These are phyloP conservation scores for Plemyria rubiginata DNA, from an alignment of 2,888 invertebrate species.

Conservation along the genomic window DNA sequence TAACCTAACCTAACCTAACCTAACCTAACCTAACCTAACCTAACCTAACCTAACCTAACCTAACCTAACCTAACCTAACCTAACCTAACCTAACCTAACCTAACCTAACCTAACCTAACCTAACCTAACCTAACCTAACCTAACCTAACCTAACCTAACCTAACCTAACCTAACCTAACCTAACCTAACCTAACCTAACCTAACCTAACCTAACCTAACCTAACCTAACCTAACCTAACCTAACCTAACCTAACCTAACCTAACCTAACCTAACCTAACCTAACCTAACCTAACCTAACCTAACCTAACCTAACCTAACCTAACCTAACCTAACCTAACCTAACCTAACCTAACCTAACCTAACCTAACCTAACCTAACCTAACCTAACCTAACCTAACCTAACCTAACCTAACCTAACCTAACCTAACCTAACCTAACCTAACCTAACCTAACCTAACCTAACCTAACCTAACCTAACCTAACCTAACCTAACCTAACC, in stretches of 20 bases:
- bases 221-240: slow-evolving; percentile 35
- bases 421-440: slow-evolving; percentile 35
- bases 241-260: slow-evolving; percentile 36
- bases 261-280: slow-evolving; percentile 38
- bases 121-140: slow-evolving; percentile 38
- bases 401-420: slow-evolving; percentile 34
- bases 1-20: slow-evolving; percentile 9
- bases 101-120: slow-evolving; percentile 35
- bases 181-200: slow-evolving; percentile 39
- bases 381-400: slow-evolving; percentile 33
- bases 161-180: slow-evolving; percentile 39
- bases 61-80: slow-evolving; percentile 32
- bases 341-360: slow-evolving; percentile 33
- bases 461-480: slow-evolving; percentile 2
- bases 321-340: slow-evolving; percentile 35
- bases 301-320: slow-evolving; percentile 36
- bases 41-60: slow-evolving; percentile 34
- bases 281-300: slow-evolving; percentile 36
- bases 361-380: slow-evolving; percentile 31
- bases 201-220: slow-evolving; percentile 37
- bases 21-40: slow-evolving; percentile 33
- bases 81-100: slow-evolving; percentile 32
- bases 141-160: slow-evolving; percentile 39
- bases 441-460: slow-evolving; percentile 38
- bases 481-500: slow-evolving; percentile 3